Conservation (phyloP, 2,888 invertebrate species). For the Aphrophora alni region DNA sequence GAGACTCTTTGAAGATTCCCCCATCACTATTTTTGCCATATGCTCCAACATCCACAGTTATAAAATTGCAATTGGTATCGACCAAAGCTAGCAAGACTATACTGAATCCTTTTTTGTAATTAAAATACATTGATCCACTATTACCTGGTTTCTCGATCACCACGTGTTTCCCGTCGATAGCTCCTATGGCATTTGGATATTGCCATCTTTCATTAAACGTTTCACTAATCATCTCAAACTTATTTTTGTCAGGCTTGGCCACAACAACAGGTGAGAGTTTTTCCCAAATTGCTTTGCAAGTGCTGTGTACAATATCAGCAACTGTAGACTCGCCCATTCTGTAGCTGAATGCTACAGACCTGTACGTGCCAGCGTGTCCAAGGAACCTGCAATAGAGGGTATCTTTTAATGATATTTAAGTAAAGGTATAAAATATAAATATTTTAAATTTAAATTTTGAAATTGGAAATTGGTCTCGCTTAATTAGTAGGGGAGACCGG, state of each 20-base stretch:
- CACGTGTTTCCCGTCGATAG: background rate
- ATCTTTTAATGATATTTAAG: background rate
- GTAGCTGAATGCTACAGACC: conserved; percentile 17
- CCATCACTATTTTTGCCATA: background rate
- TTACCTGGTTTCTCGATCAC: background rate
- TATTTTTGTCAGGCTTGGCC: background rate
- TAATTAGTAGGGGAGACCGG: too few relatives aligned
- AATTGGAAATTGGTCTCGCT: too few relatives aligned
- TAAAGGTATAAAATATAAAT: background rate
- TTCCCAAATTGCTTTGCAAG: conserved; percentile 10
- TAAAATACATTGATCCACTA: background rate
- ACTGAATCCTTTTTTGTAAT: conserved; percentile 7
- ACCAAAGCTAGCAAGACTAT: background rate
- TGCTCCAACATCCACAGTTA: background rate
- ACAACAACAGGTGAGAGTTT: background rate
- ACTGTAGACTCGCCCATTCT: conserved; percentile 16
- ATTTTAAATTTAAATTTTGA: too few relatives aligned
- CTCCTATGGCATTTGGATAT: background rate
- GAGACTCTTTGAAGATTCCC: background rate
- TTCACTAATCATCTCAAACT: too few relatives aligned
- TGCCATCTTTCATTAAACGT: conserved; percentile 16
- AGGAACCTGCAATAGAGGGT: background rate
- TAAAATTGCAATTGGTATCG: background rate
- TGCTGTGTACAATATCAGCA: conserved; percentile 2
- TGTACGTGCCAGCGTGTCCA: conserved; percentile 2